Evolutionary conservation across 2,797 vertebrate species (phyloP), one percentile per base, ranked within the genome.

Genomic region (Myiotriccus ornatus): DNA sequence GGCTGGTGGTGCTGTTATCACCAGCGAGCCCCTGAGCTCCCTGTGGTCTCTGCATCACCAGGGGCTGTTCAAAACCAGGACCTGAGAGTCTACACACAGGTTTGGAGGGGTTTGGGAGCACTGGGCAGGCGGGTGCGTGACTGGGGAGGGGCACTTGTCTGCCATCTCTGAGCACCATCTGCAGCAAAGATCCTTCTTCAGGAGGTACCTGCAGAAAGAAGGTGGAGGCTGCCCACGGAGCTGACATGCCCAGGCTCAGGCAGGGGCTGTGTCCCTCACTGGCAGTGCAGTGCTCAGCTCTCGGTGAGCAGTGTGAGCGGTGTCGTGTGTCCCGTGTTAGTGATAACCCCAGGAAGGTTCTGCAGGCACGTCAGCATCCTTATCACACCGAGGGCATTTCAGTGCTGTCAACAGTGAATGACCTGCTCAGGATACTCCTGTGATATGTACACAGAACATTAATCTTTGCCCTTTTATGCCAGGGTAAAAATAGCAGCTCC

Each of bases 401-500:
- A 23, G 69, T 10, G 49, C 53, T 89, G 49, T 64, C 77, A n/a
- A 0, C 82, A 21, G 44, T 10, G 3, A 18, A 41, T 18, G 10
- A 49, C 81, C 73, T 55, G 25, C 21, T 65, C 30, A 7, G 55
- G 68, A 44, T 13, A 9, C 49, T 59, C 44, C 74, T 83, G 80
- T 76, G 83, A 24, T 87, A 24, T 4, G n/a, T 35, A 52, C 59
- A 79, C 60, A 79, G 67, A 84, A 25, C 55, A 74, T 92, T 87
- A 53, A 85, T 92, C 80, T 93, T 93, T 52, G 67, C 70, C 35
- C 25, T 79, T 91, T 74, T 52, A 67, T 90, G 50, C 70, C 78
- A 20, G 37, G 87, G 43, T 96, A 84, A 94, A 95, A 96, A 94
- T 90, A 94, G 90, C 57, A 4, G 18, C 77, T 87, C 69, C 84